Conservation (phyloP, 2,797 vertebrate species). For the Champsocephalus esox region DNA sequence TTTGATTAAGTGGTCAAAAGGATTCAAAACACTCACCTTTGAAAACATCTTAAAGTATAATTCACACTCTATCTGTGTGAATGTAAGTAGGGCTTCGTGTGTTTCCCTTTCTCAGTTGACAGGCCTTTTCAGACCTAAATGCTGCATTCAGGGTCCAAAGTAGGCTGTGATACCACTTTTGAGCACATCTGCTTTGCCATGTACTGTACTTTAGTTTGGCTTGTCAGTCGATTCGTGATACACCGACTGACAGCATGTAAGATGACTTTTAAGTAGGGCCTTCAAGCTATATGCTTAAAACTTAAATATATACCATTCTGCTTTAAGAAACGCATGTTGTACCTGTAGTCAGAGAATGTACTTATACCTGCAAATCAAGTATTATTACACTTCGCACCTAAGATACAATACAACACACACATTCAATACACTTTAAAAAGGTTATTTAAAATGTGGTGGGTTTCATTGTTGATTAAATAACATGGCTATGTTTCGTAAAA, state of each 20-base stretch:
- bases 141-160: constrained; percentile 4
- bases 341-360: not conserved
- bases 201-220: not conserved
- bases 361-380: not conserved
- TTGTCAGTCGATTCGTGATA: not conserved
- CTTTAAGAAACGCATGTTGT: not conserved
- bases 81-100: not conserved
- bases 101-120: not conserved
- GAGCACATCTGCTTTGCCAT: not conserved
- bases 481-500: not conserved
- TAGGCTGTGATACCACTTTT: not conserved
- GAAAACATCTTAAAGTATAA: constrained; percentile 4
- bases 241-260: not conserved
- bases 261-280: not conserved
- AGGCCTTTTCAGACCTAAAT: constrained; percentile 8
- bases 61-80: not conserved
- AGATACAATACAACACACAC: no score
- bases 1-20: constrained; percentile 28
- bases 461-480: not conserved
- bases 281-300: not conserved
- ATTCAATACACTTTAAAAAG: not conserved
- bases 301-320: not conserved
- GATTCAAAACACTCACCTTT: constrained; percentile 31
- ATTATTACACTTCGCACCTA: not conserved
- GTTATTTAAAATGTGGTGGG: not conserved